Percentiles rank a stretch among this genome's conserved stretches.
Conservation (phyloP, 1,140 invertebrate genomes). For the Oncopodura yosiiana region DNA sequence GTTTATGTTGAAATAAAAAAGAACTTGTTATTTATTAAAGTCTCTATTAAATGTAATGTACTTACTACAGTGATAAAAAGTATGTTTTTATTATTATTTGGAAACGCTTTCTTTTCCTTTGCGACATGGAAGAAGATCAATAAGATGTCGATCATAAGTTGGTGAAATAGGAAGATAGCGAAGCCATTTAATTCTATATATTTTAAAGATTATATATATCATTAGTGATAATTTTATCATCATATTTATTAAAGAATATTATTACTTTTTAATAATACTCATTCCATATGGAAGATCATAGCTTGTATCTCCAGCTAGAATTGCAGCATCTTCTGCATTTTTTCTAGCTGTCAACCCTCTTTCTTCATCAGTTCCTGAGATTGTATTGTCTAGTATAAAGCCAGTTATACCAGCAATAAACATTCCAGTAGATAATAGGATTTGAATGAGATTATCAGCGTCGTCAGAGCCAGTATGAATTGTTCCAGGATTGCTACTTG, state of each 20-base stretch:
- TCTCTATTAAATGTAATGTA: no score
- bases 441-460: slow-evolving; percentile 9
- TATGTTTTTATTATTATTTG: no score
- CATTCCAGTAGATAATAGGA: slow-evolving; percentile 38
- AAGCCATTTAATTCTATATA: slow-evolving; percentile 25
- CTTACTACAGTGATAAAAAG: no score
- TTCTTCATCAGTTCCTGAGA: slow-evolving; percentile 39
- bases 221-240: background rate
- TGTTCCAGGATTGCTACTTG: slow-evolving; percentile 29
- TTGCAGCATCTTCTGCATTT: background rate
- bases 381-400: slow-evolving; percentile 45
- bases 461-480: slow-evolving; percentile 37
- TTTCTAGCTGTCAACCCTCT: slow-evolving; percentile 21
- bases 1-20: no score
- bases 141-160: slow-evolving; percentile 22
- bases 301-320: slow-evolving; percentile 38
- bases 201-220: background rate
- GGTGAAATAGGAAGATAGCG: slow-evolving; percentile 27
- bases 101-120: background rate
- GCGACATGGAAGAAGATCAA: slow-evolving; percentile 1
- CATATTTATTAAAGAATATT: background rate
- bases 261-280: slow-evolving; percentile 48
- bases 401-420: slow-evolving; percentile 45
- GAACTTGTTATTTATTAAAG: no score
- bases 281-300: slow-evolving; percentile 66